Percentiles rank a stretch among this genome's conserved stretches.
Evolutionary conservation across 2,113 vertebrate species (phyloP).

Genomic region (Eubucco bourcierii): DNA sequence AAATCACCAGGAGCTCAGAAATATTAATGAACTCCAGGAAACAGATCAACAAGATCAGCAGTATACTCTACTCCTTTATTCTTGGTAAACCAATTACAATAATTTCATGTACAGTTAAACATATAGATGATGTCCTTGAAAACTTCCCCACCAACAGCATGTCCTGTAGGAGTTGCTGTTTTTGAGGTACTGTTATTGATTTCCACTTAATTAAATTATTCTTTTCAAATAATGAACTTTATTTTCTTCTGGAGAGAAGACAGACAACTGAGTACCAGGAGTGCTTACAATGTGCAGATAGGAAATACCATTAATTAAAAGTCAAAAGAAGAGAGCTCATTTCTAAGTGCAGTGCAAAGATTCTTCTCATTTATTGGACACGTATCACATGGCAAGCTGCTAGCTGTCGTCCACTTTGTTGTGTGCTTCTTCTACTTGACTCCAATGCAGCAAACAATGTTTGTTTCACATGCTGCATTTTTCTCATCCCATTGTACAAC

Average conservation of each 20-base stretch:
- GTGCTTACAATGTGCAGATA: not conserved
- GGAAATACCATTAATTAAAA: not conserved
- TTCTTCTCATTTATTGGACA: not conserved
- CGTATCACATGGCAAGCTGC: not conserved
- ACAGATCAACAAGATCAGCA: not conserved
- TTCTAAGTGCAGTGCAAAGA: not conserved
- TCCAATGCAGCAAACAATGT: not conserved
- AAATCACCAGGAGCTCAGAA: not conserved
- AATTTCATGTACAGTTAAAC: not conserved
- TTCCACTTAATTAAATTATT: not conserved
- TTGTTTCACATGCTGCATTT: constrained; percentile 2
- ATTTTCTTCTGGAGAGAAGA: not conserved
- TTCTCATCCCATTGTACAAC: not conserved
- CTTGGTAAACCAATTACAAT: not conserved
- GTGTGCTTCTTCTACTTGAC: not conserved
- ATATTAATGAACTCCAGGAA: not conserved
- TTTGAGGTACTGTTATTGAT: not conserved
- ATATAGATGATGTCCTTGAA: not conserved
- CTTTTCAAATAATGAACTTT: not conserved
- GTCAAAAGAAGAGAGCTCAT: not conserved
- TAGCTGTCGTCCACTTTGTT: not conserved
- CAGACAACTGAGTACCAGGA: not conserved
- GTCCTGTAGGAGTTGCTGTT: not conserved
- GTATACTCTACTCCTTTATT: not conserved
- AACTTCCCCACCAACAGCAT: not conserved